Evolutionary conservation across 2,888 invertebrate species (phyloP), one percentile per base, ranked within the genome.

Genomic region (Hanleya hanleyi): DNA sequence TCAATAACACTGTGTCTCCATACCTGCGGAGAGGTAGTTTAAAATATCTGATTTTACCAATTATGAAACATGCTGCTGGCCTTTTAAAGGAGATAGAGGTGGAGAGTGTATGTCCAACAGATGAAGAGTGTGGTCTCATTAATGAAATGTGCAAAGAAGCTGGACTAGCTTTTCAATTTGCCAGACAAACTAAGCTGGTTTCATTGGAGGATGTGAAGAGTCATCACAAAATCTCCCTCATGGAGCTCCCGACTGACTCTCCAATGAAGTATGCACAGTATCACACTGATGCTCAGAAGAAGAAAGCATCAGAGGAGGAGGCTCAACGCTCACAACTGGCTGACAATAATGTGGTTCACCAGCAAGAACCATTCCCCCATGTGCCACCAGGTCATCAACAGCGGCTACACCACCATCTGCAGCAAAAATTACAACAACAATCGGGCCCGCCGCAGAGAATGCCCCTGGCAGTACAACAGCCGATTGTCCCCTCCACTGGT

Each of bases 1-100:
- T 89, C 9, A 97, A 97, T 89, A 96, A 96, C 88, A 97, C 96
- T 0, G 96, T 97, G 35, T 96, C 97, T 70, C 97, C 97, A 0
- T 97, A 96, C 87, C 96, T 97, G 51, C 74, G 88, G 35, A 94
- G 95, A 84, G 95, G 95, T 83, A 93, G 92, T 79, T 85, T 84
- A 49, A 96, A 96, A 90, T 96, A 95, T 92, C 97, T 97, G 73
- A 97, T 97, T 22, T 91, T 97, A 69, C 86, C 86, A 47, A 88
- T 89, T 35, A 86, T 89, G 70, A 81, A 84, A 64, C 86, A 88
- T 81, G 89, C 88, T 35, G 89, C 89, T 35, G 86, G 85, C 6
- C 80, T 89, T 29, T 70, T 87, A 38, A 83, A 76, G 6, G 81
- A 82, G 71, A 77, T 82, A 32, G 78, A 79, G 26, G 81, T 87